Evolutionary conservation across 2,888 invertebrate species (phyloP).

Genomic region (Xylota sylvarum): DNA sequence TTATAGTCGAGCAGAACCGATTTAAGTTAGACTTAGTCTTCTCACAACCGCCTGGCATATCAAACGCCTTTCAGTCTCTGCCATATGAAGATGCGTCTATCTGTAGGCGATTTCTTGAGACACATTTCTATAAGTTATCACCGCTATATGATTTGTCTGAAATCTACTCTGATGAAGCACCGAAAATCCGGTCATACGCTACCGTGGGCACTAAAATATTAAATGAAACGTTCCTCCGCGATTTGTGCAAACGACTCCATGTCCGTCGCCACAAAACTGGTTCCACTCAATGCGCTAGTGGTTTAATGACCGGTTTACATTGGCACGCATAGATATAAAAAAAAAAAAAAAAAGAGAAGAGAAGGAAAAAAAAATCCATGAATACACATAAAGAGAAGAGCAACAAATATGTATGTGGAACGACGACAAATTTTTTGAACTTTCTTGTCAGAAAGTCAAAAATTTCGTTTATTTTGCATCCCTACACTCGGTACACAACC

Average conservation of each 20-base stretch:
- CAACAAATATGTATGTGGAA: conserved; percentile 19
- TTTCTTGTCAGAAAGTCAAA: conserved; percentile 50
- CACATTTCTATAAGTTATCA: conserved; percentile 56
- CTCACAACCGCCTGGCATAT: conserved; percentile 16
- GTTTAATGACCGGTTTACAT: conserved; percentile 69
- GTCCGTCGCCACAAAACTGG: conserved; percentile 54
- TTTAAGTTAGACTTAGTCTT: conserved; percentile 10
- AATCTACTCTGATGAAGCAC: conserved; percentile 38
- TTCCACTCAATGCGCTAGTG: conserved; percentile 54
- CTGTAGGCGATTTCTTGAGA: conserved; percentile 45
- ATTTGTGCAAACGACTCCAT: conserved; percentile 48
- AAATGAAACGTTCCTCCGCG: conserved; percentile 37
- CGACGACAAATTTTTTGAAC: conserved; percentile 45
- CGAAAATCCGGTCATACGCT: conserved; percentile 56
- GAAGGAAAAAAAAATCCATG: neutral
- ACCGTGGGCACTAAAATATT: conserved; percentile 43
- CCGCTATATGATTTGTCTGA: conserved; percentile 48
- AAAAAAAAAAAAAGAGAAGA: neutral
- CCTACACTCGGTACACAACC: conserved; percentile 11
- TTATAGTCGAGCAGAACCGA: neutral
- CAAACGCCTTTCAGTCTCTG: conserved; percentile 2
- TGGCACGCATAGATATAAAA: conserved; percentile 48
- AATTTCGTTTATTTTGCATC: conserved; percentile 38
- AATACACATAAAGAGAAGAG: neutral
- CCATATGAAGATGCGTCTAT: conserved; percentile 16